These are phyloP conservation scores for Lampris megalopsis DNA, from an alignment of 2,113 vertebrate species.

Conservation along the genomic window DNA sequence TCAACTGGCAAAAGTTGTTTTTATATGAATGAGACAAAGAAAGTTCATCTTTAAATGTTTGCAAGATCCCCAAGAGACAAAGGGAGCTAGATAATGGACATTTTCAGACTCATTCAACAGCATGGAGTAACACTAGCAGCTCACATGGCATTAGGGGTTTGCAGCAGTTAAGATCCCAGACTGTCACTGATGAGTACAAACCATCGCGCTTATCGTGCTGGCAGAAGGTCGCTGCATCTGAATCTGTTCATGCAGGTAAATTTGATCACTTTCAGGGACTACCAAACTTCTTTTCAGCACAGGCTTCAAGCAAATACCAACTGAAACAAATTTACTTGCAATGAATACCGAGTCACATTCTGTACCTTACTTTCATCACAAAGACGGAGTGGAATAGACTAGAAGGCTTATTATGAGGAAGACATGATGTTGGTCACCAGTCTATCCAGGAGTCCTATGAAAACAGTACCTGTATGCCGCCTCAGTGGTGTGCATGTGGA, in stretches of 20 bases:
- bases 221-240: neutral
- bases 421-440: too few species aligned
- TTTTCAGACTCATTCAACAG: slow-evolving; percentile 14
- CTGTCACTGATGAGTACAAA: too few species aligned
- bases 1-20: too few species aligned
- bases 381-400: neutral
- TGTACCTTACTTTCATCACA: too few species aligned
- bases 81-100: neutral
- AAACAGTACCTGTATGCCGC: neutral
- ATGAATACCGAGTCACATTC: too few species aligned
- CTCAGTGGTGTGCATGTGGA: neutral
- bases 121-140: neutral
- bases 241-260: slow-evolving; percentile 10
- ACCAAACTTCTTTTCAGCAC: too few species aligned
- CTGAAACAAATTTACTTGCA: neutral
- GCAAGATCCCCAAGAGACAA: slow-evolving; percentile 1
- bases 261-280: neutral
- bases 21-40: neutral
- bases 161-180: too few species aligned
- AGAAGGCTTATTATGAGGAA: neutral
- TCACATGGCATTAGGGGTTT: too few species aligned
- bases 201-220: too few species aligned
- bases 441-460: neutral
- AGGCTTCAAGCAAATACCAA: neutral
- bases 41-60: neutral